Evolutionary conservation across 2,797 vertebrate genomes (phyloP), one percentile per base, ranked within the genome.

Genomic region (Moxostoma hubbsi): DNA sequence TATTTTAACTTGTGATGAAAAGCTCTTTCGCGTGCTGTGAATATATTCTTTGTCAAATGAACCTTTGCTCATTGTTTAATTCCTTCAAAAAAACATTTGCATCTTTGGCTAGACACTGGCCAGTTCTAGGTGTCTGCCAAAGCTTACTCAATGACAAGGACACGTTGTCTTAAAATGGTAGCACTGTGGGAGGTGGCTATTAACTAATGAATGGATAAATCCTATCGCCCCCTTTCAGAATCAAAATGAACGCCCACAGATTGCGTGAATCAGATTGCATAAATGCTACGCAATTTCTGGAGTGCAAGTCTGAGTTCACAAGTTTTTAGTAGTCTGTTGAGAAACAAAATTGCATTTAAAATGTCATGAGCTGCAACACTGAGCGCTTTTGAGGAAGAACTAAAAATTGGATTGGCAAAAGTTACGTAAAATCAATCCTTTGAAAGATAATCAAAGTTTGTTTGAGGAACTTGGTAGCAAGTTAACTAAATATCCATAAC

Each of bases 91-190:
- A 63, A 46, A 71, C 11, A 24, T 70, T 78, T 55, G 50, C 9
- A 15, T 78, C 43, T 77, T 70, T 63, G 76, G 50, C 50, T 16
- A 78, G 68, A 71, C 58, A 57, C 18, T 16, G 54, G 58, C 13
- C 9, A 15, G 16, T 51, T 49, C 10, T 53, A 61, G 46, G 4
- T 6, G 9, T 62, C 66, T 77, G 75, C 75, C 75, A 77, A 70
- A 68, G 49, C 47, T 62, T 77, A 69, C 65, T 62, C 58, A 70
- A 54, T 62, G 47, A 45, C 36, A 69, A 53, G 54, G 55, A 53
- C 15, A 69, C 53, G 54, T 11, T 58, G 46, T 45, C 46, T 67
- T 76, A 55, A 59, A 64, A 59, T 57, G 62, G 36, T 65, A 9
- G 2, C 2, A 6, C 9, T 65, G 43, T 55, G 11, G 46, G n/a